Percentiles rank a stretch among this genome's conserved stretches.
phyloP scores from a whole-genome alignment of 2,888 invertebrate species.

The Vanessa cardui region DNA sequence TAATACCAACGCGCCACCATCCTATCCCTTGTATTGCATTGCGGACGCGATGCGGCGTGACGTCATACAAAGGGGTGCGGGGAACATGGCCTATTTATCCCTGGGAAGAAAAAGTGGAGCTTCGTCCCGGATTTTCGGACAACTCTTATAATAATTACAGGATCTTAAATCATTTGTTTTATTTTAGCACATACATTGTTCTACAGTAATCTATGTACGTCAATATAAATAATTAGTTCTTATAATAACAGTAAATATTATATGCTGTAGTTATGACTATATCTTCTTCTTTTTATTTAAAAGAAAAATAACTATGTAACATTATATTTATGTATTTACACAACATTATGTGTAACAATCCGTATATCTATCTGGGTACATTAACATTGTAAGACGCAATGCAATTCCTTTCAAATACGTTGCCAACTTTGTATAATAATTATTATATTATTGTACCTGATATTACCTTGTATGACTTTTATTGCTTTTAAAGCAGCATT shows the following conservation, averaged over 20 bases:
- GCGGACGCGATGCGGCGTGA: slow-evolving; percentile 47
- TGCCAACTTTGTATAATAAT: too few relatives aligned
- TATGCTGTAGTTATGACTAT: too few relatives aligned
- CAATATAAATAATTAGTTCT: neutral
- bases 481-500: too few relatives aligned
- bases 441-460: too few relatives aligned
- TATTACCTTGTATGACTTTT: too few relatives aligned
- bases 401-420: neutral
- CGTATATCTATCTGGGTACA: too few relatives aligned
- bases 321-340: too few relatives aligned
- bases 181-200: neutral
- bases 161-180: neutral
- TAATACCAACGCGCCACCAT: slow-evolving; percentile 24
- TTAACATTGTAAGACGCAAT: neutral
- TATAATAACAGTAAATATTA: too few relatives aligned
- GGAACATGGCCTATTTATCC: slow-evolving; percentile 56
- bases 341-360: too few relatives aligned
- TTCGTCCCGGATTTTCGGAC: slow-evolving; percentile 48
- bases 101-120: slow-evolving; percentile 47
- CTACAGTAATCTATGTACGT: neutral
- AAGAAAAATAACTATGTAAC: too few relatives aligned
- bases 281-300: too few relatives aligned
- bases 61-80: slow-evolving; percentile 44
- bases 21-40: slow-evolving; percentile 44
- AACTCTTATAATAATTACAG: slow-evolving; percentile 40